phyloP scores from a whole-genome alignment of 2,797 vertebrate species.

The Lindbergichthys nudifrons region DNA sequence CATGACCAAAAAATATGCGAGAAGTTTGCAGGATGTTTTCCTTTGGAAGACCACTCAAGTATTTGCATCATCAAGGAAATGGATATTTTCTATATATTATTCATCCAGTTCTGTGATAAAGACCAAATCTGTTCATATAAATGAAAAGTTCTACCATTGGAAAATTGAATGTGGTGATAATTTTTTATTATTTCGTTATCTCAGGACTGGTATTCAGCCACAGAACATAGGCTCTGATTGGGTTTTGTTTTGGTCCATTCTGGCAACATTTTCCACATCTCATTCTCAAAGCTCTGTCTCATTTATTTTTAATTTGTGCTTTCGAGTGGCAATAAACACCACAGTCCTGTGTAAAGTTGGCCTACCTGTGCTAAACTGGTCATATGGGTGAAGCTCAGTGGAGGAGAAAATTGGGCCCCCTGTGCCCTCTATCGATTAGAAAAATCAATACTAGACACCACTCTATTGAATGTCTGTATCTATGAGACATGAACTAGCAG shows the following conservation, averaged over 20 bases:
- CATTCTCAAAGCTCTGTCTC: background rate
- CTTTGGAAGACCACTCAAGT: background rate
- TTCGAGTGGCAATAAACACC: background rate
- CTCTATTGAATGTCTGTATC: slow-evolving; percentile 18
- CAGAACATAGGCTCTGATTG: too few species aligned
- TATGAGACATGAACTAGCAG: slow-evolving; percentile 16
- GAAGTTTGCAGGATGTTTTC: background rate
- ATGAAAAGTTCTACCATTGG: background rate
- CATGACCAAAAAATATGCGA: background rate
- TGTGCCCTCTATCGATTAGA: slow-evolving; percentile 42
- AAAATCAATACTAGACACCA: slow-evolving; percentile 35
- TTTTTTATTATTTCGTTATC: background rate
- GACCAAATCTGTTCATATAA: background rate
- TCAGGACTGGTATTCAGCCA: background rate
- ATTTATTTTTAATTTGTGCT: background rate
- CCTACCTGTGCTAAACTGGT: slow-evolving; percentile 10
- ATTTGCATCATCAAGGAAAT: background rate
- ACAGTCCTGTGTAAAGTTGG: background rate
- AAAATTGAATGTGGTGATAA: background rate
- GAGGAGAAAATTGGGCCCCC: slow-evolving; percentile 39
- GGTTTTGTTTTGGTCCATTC: background rate
- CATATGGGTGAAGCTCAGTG: slow-evolving; percentile 32
- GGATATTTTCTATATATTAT: background rate
- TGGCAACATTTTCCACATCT: background rate
- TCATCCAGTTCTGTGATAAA: background rate